A percentile compares a stretch with the other conserved stretches of the same genome.
phyloP scores from a whole-genome alignment of 2,797 vertebrate species.

The Distichodus sexfasciatus region DNA sequence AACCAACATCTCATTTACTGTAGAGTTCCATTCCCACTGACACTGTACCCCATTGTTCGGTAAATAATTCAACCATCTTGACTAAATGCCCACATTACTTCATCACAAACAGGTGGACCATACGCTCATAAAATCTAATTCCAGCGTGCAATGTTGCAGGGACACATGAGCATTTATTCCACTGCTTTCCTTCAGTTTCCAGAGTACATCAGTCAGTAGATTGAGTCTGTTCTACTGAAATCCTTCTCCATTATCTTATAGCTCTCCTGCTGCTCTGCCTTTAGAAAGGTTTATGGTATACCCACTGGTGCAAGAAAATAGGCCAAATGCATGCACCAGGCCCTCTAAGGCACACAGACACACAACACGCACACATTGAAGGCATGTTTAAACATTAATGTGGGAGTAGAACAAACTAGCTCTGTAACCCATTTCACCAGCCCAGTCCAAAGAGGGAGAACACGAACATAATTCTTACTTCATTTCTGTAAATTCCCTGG shows the following conservation, averaged over 20 bases:
- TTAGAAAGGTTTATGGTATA: slow-evolving; percentile 32
- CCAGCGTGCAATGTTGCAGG: neutral
- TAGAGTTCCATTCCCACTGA: neutral
- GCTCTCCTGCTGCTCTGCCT: slow-evolving; percentile 28
- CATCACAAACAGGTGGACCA: neutral
- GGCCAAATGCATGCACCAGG: neutral
- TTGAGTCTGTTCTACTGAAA: slow-evolving; percentile 1
- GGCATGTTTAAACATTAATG: slow-evolving; percentile 58
- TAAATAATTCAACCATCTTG: neutral
- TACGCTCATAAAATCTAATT: neutral
- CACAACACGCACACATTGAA: slow-evolving; percentile 48
- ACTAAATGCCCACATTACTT: neutral
- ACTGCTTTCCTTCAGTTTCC: slow-evolving; percentile 3
- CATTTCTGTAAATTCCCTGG: neutral
- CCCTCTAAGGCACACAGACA: slow-evolving; percentile 48
- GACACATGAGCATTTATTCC: neutral
- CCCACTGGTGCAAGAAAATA: slow-evolving; percentile 23
- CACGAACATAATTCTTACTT: neutral
- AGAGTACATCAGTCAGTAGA: neutral
- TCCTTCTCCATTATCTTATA: slow-evolving; percentile 16
- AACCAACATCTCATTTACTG: neutral
- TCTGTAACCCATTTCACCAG: slow-evolving; percentile 10
- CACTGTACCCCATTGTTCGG: no score
- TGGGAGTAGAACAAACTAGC: slow-evolving; percentile 27
- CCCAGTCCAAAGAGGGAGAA: neutral